Base-by-base conservation (phyloP, 2,888 invertebrate genomes). In the Synanthedon formicaeformis region DNA sequence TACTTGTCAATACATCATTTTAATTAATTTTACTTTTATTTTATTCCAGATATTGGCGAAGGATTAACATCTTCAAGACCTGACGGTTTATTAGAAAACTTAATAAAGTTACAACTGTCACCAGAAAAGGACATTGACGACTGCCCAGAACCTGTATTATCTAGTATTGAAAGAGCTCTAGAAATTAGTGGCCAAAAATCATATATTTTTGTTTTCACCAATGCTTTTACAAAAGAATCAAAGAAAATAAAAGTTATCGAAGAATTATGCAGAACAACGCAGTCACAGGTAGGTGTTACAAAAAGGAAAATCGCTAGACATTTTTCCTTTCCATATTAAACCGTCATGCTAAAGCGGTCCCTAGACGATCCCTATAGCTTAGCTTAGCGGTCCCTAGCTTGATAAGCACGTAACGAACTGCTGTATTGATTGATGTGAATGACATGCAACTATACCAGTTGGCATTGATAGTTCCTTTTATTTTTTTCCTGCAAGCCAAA, bases 131-230 rank as follows among this genome's bases (percentile, higher is more conserved):
- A 1, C 2, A 74, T 74, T 0, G 48, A 51, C 0, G 69, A 71
- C 0, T 81, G 81, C 12, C 79, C 77, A 0, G 81, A 82, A 51
- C 74, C 76, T 12, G 71, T 78, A 0, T 54, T 82, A 6, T 60
- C 73, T 2, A 81, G 75, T 0, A 69, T 81, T 6, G 69, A 78
- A 55, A 68, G 61, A 52, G 79, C 72, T 0, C 55, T 81, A 0
- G 56, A 62, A 50, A 59, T 65, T 0, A 80, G 81, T 57, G 60
- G 66, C 10, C 61, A 61, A 0, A 60, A 62, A 2, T 80, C 81
- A 0, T 60, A 63, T 1, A 70, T 81, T 1, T 79, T 73, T 51
- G 62, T 81, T 0, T 79, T 82, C 52, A 82, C 82, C 0, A 80
- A 83, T 51, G 81, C 81, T 0, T 72, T 64, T 50, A 63, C 80